These are phyloP conservation scores for Danionella dracula DNA, from an alignment of 2,797 vertebrate genomes.

Conservation along the genomic window DNA sequence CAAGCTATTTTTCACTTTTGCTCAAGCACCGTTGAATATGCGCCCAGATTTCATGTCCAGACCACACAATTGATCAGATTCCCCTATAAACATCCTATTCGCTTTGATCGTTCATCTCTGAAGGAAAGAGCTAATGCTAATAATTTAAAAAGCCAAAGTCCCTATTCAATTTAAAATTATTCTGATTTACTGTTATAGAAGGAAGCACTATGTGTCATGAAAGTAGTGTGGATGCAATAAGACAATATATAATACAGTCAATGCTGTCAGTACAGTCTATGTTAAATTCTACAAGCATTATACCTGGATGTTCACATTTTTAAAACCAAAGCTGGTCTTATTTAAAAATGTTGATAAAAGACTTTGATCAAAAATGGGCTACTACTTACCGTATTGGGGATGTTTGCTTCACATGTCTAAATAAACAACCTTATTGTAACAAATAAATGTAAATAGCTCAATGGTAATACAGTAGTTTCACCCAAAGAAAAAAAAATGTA, in stretches of 20 bases:
- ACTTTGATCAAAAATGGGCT: too few relatives aligned
- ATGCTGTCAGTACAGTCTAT: constrained; percentile 21
- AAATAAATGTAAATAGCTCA: too few relatives aligned
- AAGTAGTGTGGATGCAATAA: constrained; percentile 66
- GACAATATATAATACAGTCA: too few relatives aligned
- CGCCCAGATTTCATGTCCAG: constrained; percentile 61
- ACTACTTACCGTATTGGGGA: too few relatives aligned
- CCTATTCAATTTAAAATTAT: constrained; percentile 67
- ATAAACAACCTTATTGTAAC: too few relatives aligned
- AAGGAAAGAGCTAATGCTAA: background rate
- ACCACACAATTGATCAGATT: constrained; percentile 83
- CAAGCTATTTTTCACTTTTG: constrained; percentile 66
- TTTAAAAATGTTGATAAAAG: too few relatives aligned
- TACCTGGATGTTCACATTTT: too few relatives aligned
- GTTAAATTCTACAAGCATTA: background rate
- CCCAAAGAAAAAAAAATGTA: too few relatives aligned
- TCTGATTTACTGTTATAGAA: constrained; percentile 72
- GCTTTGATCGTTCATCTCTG: constrained; percentile 79
- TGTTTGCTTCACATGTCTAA: too few relatives aligned
- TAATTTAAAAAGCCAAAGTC: constrained; percentile 68
- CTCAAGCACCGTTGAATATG: constrained; percentile 70
- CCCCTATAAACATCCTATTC: constrained; percentile 57
- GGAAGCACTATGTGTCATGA: constrained; percentile 74
- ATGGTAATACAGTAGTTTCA: too few relatives aligned
- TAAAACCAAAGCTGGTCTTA: too few relatives aligned